phyloP scores from a whole-genome alignment of 2,113 vertebrate genomes.

The Eonycteris spelaea region DNA sequence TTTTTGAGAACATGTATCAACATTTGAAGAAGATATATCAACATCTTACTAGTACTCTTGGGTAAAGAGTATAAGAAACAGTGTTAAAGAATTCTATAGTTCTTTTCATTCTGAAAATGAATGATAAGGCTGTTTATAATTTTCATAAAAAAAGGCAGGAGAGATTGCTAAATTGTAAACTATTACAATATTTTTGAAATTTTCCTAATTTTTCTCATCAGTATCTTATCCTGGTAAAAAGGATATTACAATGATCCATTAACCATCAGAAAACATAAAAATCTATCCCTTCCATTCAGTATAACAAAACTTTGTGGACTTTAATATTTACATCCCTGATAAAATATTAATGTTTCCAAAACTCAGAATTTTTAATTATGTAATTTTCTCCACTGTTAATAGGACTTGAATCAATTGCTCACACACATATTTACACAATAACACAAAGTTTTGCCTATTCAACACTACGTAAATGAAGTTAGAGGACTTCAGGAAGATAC shows the following conservation, averaged over 20 bases:
- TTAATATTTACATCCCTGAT: not conserved
- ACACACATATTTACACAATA: not conserved
- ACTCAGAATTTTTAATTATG: not conserved
- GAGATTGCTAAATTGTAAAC: not conserved
- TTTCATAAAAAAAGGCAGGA: not conserved
- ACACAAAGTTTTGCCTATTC: not conserved
- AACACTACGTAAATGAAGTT: not conserved
- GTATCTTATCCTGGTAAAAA: not conserved
- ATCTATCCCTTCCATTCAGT: not conserved
- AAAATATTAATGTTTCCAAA: not conserved
- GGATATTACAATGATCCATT: not conserved
- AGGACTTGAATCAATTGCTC: not conserved
- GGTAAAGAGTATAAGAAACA: not conserved
- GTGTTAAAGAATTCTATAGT: not conserved
- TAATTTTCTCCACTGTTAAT: not conserved
- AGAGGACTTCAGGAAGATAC: not conserved
- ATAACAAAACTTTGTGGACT: not conserved
- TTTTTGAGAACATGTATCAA: not conserved
- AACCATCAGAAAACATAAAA: not conserved
- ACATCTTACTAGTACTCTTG: not conserved
- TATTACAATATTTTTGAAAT: constrained; percentile 12
- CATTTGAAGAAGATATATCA: not conserved
- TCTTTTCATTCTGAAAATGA: constrained; percentile 40
- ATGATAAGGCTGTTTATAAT: not conserved
- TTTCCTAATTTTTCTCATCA: not conserved